Conservation (phyloP, 2,888 invertebrate genomes). For the Amphimallon solstitiale region DNA sequence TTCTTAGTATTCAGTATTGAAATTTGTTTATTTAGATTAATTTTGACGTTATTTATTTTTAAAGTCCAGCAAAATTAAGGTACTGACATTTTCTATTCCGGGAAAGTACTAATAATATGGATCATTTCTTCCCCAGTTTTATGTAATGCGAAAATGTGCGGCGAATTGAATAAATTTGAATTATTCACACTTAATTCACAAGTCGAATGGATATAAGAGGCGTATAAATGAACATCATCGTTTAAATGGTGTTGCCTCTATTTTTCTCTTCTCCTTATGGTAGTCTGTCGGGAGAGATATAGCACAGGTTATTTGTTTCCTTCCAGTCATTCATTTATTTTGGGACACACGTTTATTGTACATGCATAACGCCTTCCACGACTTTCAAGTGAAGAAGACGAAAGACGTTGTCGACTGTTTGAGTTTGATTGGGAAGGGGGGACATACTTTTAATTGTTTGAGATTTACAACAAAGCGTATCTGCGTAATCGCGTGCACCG, state of each 20-base stretch:
- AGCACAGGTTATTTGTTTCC: constrained; percentile 17
- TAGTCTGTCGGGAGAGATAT: constrained; percentile 4
- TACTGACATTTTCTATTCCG: neutral
- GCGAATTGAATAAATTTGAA: constrained; percentile 39
- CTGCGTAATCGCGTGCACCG: constrained; percentile 58
- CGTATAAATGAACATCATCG: constrained; percentile 3
- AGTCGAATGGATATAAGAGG: constrained; percentile 31
- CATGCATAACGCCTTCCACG: constrained; percentile 5
- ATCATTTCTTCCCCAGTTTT: constrained; percentile 47
- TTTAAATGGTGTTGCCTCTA: neutral
- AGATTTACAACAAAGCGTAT: constrained; percentile 58
- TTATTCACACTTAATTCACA: constrained; percentile 45
- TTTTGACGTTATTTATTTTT: too few species aligned
- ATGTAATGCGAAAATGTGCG: constrained; percentile 42
- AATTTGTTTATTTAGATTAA: too few species aligned
- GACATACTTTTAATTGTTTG: constrained; percentile 56
- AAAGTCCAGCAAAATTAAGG: too few species aligned
- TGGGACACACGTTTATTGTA: constrained; percentile 4
- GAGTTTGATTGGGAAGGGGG: constrained; percentile 16
- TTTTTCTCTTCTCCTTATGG: neutral
- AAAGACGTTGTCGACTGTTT: constrained; percentile 33
- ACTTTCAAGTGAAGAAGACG: constrained; percentile 17
- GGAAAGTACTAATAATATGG: constrained; percentile 45
- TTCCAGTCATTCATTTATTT: constrained; percentile 11
- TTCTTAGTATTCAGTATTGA: too few species aligned